phyloP scores from a whole-genome alignment of 2,888 invertebrate species.

The Dyspetes luteomarginatus region DNA sequence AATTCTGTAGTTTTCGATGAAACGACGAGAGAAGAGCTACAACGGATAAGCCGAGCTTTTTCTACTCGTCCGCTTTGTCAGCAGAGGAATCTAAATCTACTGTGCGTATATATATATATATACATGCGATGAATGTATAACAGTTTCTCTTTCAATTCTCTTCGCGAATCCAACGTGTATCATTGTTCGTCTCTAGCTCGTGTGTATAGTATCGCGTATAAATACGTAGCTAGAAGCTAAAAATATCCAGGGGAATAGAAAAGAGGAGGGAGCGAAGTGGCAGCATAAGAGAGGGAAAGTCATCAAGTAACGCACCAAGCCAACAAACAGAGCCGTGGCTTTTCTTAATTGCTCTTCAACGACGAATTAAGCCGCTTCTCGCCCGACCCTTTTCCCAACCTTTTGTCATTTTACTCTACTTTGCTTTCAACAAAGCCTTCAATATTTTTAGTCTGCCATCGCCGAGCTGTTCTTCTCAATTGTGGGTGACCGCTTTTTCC shows the following conservation, averaged over 20 bases:
- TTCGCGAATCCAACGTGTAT: neutral
- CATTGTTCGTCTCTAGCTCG: neutral
- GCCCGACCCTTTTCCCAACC: neutral
- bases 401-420: neutral
- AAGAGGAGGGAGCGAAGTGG: neutral
- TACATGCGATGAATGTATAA: neutral
- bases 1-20: conserved; percentile 20
- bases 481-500: neutral
- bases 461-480: neutral
- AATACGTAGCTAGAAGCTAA: neutral
- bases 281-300: neutral
- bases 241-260: neutral
- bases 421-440: neutral
- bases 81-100: conserved; percentile 62
- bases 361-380: neutral
- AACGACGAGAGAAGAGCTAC: conserved; percentile 21
- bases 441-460: neutral
- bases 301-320: too few relatives aligned
- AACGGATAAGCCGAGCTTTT: conserved; percentile 7
- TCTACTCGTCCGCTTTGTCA: neutral
- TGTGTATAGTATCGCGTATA: neutral
- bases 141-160: conserved; percentile 19
- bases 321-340: neutral
- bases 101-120: neutral
- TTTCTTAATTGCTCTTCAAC: neutral